A percentile compares a stretch with the other conserved stretches of the same genome.
Conservation (phyloP, 2,797 vertebrate species). For the Pyrrhura leucotis region DNA sequence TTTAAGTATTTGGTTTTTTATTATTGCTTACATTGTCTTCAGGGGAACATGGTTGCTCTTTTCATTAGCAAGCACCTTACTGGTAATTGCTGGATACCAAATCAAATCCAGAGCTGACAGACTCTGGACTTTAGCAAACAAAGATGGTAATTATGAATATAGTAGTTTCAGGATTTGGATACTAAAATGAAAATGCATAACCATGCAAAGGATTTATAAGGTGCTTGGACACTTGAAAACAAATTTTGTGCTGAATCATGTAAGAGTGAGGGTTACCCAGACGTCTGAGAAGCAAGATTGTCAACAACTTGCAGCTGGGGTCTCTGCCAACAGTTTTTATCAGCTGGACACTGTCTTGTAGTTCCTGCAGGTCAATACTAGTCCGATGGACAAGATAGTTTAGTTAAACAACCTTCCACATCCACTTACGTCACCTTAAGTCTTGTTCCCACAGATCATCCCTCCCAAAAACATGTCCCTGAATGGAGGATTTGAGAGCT, state of each 20-base stretch:
- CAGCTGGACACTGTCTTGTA: not conserved
- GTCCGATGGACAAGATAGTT: not conserved
- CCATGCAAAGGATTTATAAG: not conserved
- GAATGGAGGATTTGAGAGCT: not conserved
- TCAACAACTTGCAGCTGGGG: not conserved
- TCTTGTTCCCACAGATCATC: not conserved
- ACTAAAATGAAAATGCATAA: not conserved
- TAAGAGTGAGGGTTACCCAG: not conserved
- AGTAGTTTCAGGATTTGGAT: not conserved
- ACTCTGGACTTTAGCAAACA: not conserved
- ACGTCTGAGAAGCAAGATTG: not conserved
- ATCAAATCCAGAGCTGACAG: not conserved
- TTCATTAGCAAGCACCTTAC: slow-evolving; percentile 23
- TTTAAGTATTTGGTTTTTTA: slow-evolving; percentile 14
- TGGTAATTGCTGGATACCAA: not conserved
- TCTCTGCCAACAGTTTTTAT: not conserved
- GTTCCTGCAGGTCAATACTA: not conserved
- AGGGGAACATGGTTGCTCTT: not conserved
- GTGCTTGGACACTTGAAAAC: not conserved
- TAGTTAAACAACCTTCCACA: not conserved
- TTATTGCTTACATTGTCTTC: not conserved
- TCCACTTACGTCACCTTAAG: not conserved
- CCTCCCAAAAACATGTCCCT: accelerated
- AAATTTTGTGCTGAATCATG: not conserved
- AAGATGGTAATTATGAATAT: not conserved